Percentiles rank a stretch among this genome's conserved stretches.
These are phyloP conservation scores for Gallirallus australis DNA, from an alignment of 2,797 vertebrate species.

Conservation along the genomic window DNA sequence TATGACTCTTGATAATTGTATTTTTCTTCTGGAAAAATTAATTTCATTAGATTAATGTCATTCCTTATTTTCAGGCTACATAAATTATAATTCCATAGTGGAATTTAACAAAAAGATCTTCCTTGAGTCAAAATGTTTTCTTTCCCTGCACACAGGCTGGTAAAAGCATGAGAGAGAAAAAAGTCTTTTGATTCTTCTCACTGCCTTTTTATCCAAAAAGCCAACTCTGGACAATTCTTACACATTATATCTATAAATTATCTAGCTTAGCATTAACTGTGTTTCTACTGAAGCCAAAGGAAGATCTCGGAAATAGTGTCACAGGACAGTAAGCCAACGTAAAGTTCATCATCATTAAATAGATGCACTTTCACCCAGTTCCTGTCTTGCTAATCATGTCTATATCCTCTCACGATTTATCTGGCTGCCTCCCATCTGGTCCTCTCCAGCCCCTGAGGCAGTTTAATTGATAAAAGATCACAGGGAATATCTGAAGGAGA, in stretches of 20 bases:
- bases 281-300: background rate
- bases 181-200: background rate
- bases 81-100: background rate
- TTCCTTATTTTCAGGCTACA: background rate
- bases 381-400: background rate
- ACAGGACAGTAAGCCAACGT: background rate
- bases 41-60: background rate
- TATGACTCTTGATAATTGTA: background rate
- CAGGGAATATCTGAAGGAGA: background rate
- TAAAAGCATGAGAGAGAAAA: background rate
- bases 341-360: background rate
- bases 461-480: background rate
- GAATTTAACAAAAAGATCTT: background rate
- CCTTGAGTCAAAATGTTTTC: background rate
- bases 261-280: background rate
- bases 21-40: slow-evolving; percentile 30
- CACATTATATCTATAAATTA: background rate
- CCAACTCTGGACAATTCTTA: background rate
- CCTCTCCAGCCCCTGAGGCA: background rate
- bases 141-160: background rate
- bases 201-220: background rate
- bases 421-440: background rate
- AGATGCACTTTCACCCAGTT: background rate
- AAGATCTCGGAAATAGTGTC: background rate
- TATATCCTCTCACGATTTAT: background rate